Conservation (phyloP, 2,888 invertebrate genomes). For the Mesorhabditis spiculigera region DNA sequence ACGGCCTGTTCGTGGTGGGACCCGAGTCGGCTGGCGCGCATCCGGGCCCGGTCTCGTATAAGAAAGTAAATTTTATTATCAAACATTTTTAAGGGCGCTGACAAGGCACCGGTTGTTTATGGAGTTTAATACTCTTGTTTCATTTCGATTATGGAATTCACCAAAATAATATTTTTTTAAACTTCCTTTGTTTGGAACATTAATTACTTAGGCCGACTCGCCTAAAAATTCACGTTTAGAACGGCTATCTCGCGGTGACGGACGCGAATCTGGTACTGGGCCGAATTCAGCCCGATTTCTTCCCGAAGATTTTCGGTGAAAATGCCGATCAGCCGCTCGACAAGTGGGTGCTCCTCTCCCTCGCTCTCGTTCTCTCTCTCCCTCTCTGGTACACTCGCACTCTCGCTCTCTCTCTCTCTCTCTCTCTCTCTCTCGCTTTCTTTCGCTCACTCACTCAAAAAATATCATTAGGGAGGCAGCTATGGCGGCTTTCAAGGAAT, state of each 20-base stretch:
- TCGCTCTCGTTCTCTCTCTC: no score
- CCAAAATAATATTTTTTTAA: no score
- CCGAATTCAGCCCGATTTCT: slow-evolving; percentile 85
- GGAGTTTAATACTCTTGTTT: no score
- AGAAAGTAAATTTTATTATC: slow-evolving; percentile 17
- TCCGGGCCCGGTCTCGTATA: slow-evolving; percentile 85
- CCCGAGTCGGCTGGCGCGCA: slow-evolving; percentile 79
- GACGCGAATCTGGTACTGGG: slow-evolving; percentile 92
- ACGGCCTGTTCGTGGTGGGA: slow-evolving; percentile 88
- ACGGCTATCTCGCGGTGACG: slow-evolving; percentile 87
- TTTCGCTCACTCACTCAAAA: background rate
- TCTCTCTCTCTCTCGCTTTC: no score
- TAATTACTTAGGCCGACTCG: no score
- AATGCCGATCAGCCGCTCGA: slow-evolving; percentile 84
- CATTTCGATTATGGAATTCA: no score
- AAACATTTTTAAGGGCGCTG: no score
- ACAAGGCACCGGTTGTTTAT: no score
- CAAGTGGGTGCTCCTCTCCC: slow-evolving; percentile 57
- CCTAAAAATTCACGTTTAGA: slow-evolving; percentile 62
- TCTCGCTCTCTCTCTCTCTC: no score
- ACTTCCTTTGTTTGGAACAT: no score
- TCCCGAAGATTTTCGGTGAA: slow-evolving; percentile 93
- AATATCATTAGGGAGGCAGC: slow-evolving; percentile 33
- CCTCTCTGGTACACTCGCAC: no score
- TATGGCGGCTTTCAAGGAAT: slow-evolving; percentile 29